Base-by-base conservation (phyloP, 2,888 invertebrate genomes). In the Drosophila mayaguana region DNA sequence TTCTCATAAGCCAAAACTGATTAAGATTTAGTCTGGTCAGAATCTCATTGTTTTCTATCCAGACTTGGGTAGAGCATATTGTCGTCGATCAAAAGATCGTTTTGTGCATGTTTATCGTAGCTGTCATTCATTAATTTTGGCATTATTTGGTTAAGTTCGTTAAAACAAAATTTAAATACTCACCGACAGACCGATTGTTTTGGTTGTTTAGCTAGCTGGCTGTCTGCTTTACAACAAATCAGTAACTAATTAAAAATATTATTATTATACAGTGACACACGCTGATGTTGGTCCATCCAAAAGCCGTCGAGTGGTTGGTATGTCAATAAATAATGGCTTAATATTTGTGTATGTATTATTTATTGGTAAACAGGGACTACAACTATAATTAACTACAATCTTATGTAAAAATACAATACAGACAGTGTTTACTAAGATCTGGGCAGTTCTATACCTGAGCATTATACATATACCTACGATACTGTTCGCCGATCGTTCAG, bases 381-480 rank as follows among this genome's bases (percentile, higher is more conserved):
- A 45, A 66, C 78, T 81, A 77, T 42, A 63, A 63, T 53, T 70
- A 78, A 59, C 63, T 65, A 69, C 63, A 40, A 64, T 68, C 75
- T 71, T 79, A 80, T 65, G 50, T 74, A 80, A 82, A 74, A 64
- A 38, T 79, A 79, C 74, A 79, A 75, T 66, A 70, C 70, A 81
- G 64, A 66, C 45, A 34, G 50, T 57, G 53, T 65, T 79, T 60
- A 57, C 43, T 69, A 60, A 88, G 83, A 71, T 78, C 70, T 66
- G 59, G 79, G 70, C 63, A 83, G 72, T 86, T 71, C 40, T 74
- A 45, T 53, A 76, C 85, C 86, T 82, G 80, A 89, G 71, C 38
- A 55, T 64, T 56, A 38, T 7, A 38, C 14, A 64, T 36, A 61
- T 46, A 16, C 60, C 61, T 36, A 61, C 22, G 16, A 54, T 20